These are phyloP conservation scores for Cantharis flavilabris DNA, from an alignment of 2,888 invertebrate genomes.

Conservation along the genomic window DNA sequence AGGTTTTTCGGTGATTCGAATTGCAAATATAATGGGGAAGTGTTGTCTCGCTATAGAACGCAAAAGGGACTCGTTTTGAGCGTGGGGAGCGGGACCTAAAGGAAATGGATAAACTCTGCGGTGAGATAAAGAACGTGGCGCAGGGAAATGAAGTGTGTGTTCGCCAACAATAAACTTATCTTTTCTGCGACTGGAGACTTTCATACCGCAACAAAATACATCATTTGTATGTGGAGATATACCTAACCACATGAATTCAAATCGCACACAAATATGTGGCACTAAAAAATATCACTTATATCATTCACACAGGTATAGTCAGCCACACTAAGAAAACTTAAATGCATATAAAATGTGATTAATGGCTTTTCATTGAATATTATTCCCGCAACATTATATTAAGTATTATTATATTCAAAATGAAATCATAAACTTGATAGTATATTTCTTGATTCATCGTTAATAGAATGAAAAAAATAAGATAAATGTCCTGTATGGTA, in stretches of 20 bases:
- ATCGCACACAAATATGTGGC: conserved; percentile 43
- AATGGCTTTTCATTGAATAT: conserved; percentile 41
- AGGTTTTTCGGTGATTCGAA: conserved; percentile 45
- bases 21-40: conserved; percentile 51
- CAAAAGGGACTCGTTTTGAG: conserved; percentile 20
- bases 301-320: conserved; percentile 36
- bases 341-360: conserved; percentile 41
- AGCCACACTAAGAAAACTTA: conserved; percentile 40
- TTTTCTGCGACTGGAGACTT: conserved; percentile 54
- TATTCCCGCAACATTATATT: not conserved
- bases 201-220: conserved; percentile 52
- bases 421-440: not conserved
- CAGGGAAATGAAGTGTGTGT: conserved; percentile 55
- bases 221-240: conserved; percentile 55
- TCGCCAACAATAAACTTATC: conserved; percentile 56
- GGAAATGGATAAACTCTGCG: conserved; percentile 56
- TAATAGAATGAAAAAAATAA: not conserved
- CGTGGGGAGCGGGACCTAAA: conserved; percentile 44
- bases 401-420: not conserved
- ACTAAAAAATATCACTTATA: conserved; percentile 33
- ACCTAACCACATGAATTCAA: conserved; percentile 52
- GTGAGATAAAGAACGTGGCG: conserved; percentile 53
- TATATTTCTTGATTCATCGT: not conserved
- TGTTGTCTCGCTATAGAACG: conserved; percentile 42
- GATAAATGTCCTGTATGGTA: not conserved